Evolutionary conservation across 2,797 vertebrate genomes (phyloP).

Genomic region (Anas capensis): DNA sequence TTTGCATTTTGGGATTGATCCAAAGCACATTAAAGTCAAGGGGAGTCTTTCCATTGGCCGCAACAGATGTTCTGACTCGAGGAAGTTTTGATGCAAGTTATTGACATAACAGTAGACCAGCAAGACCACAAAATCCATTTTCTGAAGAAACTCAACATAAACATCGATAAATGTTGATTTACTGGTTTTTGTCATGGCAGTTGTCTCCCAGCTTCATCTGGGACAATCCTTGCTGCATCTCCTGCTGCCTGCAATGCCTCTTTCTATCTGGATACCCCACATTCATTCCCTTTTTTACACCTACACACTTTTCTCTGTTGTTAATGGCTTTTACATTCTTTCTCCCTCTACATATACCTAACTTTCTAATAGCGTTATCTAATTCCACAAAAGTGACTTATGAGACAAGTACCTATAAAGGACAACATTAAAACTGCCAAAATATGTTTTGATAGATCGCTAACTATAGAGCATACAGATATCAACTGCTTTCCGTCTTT

Average conservation of each 20-base stretch:
- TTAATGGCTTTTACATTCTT: not conserved
- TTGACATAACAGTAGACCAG: slow-evolving; percentile 50
- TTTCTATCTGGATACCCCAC: not conserved
- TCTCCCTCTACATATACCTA: not conserved
- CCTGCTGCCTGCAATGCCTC: not conserved
- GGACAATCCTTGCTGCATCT: not conserved
- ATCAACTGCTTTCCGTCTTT: not conserved
- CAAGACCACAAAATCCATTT: slow-evolving; percentile 48
- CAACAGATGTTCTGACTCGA: slow-evolving; percentile 67
- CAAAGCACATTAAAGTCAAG: slow-evolving; percentile 68
- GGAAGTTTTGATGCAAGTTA: slow-evolving; percentile 57
- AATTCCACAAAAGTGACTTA: not conserved
- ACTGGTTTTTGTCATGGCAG: not conserved
- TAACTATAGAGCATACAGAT: not conserved
- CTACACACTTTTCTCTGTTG: not conserved
- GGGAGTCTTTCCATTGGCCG: slow-evolving; percentile 31
- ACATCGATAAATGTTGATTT: not conserved
- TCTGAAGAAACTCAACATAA: slow-evolving; percentile 3
- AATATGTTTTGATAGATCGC: not conserved
- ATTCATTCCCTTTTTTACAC: not conserved
- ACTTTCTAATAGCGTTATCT: not conserved
- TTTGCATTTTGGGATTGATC: slow-evolving; percentile 69
- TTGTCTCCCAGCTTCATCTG: not conserved
- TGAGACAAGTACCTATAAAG: not conserved
- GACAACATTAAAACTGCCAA: not conserved